Conservation (phyloP, 2,113 vertebrate species). For the Mus musculus region DNA sequence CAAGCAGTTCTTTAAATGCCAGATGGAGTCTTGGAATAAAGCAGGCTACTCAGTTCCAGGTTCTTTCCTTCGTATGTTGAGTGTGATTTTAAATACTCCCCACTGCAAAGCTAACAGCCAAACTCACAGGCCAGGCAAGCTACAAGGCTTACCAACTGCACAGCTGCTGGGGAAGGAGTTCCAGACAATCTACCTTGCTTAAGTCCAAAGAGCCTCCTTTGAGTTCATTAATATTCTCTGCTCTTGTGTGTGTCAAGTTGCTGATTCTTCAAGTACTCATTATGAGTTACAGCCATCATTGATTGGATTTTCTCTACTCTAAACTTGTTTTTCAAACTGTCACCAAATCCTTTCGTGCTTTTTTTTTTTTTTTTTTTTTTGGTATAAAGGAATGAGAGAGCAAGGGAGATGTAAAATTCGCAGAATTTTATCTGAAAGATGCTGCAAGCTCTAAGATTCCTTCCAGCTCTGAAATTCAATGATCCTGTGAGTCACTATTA, state of each 20-base stretch:
- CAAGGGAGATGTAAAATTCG: constrained; percentile 39
- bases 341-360: constrained; percentile 46
- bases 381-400: constrained; percentile 51
- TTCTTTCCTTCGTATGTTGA: constrained; percentile 82
- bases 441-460: constrained; percentile 48
- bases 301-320: constrained; percentile 67
- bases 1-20: constrained; percentile 82
- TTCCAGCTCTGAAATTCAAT: constrained; percentile 67
- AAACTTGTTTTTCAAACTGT: constrained; percentile 71
- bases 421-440: constrained; percentile 53
- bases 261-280: constrained; percentile 60
- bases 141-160: constrained; percentile 78
- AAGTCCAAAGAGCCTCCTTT: constrained; percentile 53
- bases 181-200: constrained; percentile 67
- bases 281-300: constrained; percentile 52
- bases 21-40: constrained; percentile 85
- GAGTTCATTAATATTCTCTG: constrained; percentile 69
- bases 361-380: constrained; percentile 15
- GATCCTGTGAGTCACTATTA: constrained; percentile 66
- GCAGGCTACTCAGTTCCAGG: constrained; percentile 81
- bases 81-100: constrained; percentile 83
- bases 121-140: constrained; percentile 77
- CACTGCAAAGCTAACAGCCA: constrained; percentile 81
- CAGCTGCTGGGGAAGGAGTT: constrained; percentile 75
- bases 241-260: constrained; percentile 66